These are phyloP conservation scores for Urocynchramus pylzowi DNA, from an alignment of 2,113 vertebrate genomes.

Conservation along the genomic window DNA sequence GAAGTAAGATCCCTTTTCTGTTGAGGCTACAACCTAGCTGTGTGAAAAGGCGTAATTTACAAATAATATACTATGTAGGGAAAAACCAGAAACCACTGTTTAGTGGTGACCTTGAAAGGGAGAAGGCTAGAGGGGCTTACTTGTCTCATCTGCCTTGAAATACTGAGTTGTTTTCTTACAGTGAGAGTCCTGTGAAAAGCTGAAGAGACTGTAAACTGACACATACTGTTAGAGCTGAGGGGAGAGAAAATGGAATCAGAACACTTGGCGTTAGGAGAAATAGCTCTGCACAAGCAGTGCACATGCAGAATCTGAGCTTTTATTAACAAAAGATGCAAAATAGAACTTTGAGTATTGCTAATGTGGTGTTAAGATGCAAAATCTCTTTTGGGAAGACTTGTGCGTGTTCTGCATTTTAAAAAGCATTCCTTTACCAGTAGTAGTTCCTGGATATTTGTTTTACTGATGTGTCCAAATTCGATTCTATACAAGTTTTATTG, in stretches of 20 bases:
- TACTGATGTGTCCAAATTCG: not conserved
- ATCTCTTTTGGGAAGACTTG: not conserved
- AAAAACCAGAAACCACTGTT: not conserved
- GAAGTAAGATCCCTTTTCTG: constrained; percentile 8
- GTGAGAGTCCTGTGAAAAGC: constrained; percentile 30
- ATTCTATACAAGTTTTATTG: not conserved
- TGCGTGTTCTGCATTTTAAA: not conserved
- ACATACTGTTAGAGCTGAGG: not conserved
- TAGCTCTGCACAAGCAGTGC: not conserved
- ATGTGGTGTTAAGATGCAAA: not conserved
- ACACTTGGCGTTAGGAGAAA: not conserved
- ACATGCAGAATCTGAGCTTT: not conserved
- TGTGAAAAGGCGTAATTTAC: constrained; percentile 24
- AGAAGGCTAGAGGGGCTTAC: not conserved
- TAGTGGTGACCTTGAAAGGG: constrained; percentile 65
- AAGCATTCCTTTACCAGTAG: not conserved
- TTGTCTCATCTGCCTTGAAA: constrained; percentile 44
- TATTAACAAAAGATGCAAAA: not conserved
- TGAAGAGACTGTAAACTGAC: constrained; percentile 41
- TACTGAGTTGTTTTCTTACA: constrained; percentile 34
- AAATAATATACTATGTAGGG: not conserved
- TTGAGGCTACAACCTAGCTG: not conserved
- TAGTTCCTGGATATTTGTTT: not conserved
- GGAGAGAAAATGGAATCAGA: not conserved
- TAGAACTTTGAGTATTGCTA: not conserved